Evolutionary conservation across 2,113 vertebrate genomes (phyloP).

Genomic region (Notiomystis cincta): DNA sequence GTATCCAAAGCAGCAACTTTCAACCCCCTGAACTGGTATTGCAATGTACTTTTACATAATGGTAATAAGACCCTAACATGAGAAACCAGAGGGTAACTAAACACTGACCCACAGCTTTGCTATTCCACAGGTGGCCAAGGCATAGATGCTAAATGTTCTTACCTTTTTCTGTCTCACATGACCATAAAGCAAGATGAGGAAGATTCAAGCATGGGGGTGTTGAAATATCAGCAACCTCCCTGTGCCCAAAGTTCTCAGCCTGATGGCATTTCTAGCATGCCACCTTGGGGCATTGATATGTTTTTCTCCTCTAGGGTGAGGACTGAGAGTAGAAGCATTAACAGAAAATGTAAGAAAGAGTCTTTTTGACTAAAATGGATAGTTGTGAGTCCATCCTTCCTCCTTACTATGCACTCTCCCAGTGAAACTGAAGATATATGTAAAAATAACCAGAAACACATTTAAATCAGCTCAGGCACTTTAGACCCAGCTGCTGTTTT

Average conservation of each 20-base stretch:
- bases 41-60: neutral
- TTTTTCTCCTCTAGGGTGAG: neutral
- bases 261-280: neutral
- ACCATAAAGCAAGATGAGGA: neutral
- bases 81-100: neutral
- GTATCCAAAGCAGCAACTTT: neutral
- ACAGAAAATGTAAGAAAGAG: neutral
- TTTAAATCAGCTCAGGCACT: neutral
- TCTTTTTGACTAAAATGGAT: neutral
- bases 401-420: neutral
- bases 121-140: neutral
- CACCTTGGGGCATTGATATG: neutral
- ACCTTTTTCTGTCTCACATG: neutral
- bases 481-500: slow-evolving; percentile 45
- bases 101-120: neutral
- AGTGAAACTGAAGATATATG: neutral
- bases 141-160: neutral
- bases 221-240: neutral
- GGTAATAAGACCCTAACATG: neutral
- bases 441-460: slow-evolving; percentile 11
- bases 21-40: neutral
- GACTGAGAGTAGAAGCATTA: neutral
- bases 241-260: neutral
- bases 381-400: neutral
- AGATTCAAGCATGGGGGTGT: neutral